phyloP scores from a whole-genome alignment of 2,888 invertebrate species.

The Pardosa pseudoannulata region DNA sequence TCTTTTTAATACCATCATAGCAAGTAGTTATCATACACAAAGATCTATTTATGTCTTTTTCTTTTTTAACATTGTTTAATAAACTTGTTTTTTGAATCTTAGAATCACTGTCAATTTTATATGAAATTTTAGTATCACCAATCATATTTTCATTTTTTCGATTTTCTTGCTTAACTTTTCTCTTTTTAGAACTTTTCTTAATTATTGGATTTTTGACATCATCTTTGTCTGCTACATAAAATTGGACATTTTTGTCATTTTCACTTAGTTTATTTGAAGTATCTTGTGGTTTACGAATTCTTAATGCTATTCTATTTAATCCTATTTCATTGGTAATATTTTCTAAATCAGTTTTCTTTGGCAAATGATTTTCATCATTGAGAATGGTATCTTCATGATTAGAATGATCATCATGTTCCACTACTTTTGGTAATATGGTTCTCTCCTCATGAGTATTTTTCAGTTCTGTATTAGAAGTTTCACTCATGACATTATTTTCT shows the following conservation, averaged over 20 bases:
- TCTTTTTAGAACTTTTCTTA: constrained; percentile 39
- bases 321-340: constrained; percentile 16
- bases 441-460: constrained; percentile 27
- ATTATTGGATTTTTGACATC: constrained; percentile 4
- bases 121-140: constrained; percentile 2
- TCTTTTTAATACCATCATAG: constrained; percentile 28
- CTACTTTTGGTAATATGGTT: constrained; percentile 13
- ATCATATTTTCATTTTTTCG: constrained; percentile 18
- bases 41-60: constrained; percentile 28
- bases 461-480: not conserved
- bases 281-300: constrained; percentile 42
- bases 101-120: constrained; percentile 43
- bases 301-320: constrained; percentile 36
- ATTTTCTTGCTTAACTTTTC: constrained; percentile 29
- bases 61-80: constrained; percentile 22
- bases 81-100: constrained; percentile 41
- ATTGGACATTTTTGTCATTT: constrained; percentile 19
- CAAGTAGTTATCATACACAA: not conserved
- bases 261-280: constrained; percentile 2
- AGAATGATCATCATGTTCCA: constrained; percentile 36
- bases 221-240: constrained; percentile 27
- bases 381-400: constrained; percentile 49
- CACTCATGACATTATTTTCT: not conserved
- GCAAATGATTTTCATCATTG: constrained; percentile 38
- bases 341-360: constrained; percentile 24